A percentile compares a stretch with the other conserved stretches of the same genome.
phyloP scores from a whole-genome alignment of 2,797 vertebrate genomes.

The Pseudochirops cupreus region DNA sequence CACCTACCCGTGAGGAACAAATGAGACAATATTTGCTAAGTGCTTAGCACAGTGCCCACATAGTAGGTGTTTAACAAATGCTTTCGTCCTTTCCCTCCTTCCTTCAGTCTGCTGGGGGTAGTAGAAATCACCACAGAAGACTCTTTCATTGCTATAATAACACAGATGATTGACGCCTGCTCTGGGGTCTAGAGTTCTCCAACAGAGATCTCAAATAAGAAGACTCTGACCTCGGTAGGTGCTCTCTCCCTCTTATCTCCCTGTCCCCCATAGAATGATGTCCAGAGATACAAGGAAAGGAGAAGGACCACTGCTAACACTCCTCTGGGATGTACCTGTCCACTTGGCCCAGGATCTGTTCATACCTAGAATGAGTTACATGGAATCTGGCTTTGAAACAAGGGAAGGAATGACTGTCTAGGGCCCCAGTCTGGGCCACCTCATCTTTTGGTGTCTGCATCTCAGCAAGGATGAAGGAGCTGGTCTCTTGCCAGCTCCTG shows the following conservation, averaged over 20 bases:
- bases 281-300: background rate
- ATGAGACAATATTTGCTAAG: background rate
- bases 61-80: background rate
- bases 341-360: background rate
- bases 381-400: background rate
- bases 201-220: background rate
- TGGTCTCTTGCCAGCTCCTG: background rate
- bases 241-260: background rate
- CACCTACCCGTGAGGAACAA: background rate
- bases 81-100: background rate
- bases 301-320: background rate
- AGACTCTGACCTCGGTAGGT: background rate
- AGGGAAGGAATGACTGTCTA: background rate
- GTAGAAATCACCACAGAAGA: background rate
- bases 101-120: background rate
- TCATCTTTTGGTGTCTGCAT: background rate
- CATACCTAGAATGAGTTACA: background rate
- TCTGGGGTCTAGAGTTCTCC: background rate
- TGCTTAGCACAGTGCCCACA: background rate
- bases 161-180: background rate
- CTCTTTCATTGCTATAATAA: background rate
- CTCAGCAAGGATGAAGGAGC: background rate
- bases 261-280: background rate
- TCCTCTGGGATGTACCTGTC: background rate
- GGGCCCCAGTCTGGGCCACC: background rate